phyloP scores from a whole-genome alignment of 2,888 invertebrate genomes.

The Carcina quercana region DNA sequence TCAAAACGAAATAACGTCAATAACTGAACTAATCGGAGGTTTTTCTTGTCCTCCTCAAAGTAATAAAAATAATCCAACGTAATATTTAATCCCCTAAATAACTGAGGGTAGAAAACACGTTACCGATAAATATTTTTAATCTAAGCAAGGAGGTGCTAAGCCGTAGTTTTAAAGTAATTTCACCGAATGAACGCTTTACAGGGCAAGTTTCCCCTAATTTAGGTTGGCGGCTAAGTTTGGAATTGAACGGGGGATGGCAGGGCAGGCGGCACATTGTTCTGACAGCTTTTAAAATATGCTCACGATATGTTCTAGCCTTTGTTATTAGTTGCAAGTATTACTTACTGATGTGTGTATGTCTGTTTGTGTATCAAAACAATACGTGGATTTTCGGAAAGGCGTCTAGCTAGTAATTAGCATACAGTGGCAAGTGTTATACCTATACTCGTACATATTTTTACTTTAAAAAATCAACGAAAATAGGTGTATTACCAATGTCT shows the following conservation, averaged over 20 bases:
- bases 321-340: slow-evolving; percentile 20
- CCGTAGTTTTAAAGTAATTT: slow-evolving; percentile 43
- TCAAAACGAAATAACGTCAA: no score
- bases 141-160: slow-evolving; percentile 10
- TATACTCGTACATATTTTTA: no score
- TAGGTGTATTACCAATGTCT: no score
- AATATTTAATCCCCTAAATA: not conserved
- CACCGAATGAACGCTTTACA: slow-evolving; percentile 24
- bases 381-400: no score
- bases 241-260: slow-evolving; percentile 34
- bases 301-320: slow-evolving; percentile 37
- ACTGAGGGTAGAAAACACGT: no score
- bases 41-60: not conserved
- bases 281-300: slow-evolving; percentile 67
- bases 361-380: slow-evolving; percentile 5
- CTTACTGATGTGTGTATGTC: slow-evolving; percentile 6
- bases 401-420: no score
- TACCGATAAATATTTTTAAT: no score
- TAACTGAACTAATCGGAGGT: not conserved
- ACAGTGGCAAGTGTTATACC: no score
- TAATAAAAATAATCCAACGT: not conserved
- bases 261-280: slow-evolving; percentile 55
- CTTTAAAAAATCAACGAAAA: no score
- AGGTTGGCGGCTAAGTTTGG: slow-evolving; percentile 49
- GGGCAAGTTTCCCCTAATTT: slow-evolving; percentile 55